A percentile compares a stretch with the other conserved stretches of the same genome.
Conservation (phyloP, 1,140 invertebrate species). For the Procambarus clarkii region DNA sequence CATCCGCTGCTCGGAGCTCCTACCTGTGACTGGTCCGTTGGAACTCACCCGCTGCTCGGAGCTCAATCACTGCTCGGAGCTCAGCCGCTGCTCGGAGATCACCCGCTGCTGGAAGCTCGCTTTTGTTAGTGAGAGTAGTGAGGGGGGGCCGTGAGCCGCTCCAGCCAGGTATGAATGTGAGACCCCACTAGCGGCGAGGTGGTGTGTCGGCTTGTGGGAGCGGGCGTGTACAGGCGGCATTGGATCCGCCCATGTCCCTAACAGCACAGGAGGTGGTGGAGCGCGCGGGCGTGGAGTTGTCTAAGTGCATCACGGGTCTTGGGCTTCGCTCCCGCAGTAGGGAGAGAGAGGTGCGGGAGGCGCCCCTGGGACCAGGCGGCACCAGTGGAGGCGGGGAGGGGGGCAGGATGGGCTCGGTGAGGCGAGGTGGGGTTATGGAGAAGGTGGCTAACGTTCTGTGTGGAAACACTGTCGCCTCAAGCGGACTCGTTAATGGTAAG, state of each 20-base stretch:
- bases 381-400: conserved; percentile 80
- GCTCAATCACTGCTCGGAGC: not conserved
- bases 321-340: conserved; percentile 58
- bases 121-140: not conserved
- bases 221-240: conserved; percentile 27
- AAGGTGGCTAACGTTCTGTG: conserved; percentile 89
- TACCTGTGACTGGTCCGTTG: not conserved
- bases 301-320: conserved; percentile 90
- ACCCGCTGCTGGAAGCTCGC: not conserved
- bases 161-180: not conserved
- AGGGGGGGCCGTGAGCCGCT: not conserved
- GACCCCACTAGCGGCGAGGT: conserved; percentile 4
- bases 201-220: conserved; percentile 18
- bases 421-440: conserved; percentile 84
- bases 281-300: conserved; percentile 89
- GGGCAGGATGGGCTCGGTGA: conserved; percentile 42
- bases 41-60: not conserved
- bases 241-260: conserved; percentile 67
- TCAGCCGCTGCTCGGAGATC: not conserved
- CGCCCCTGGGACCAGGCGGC: conserved; percentile 80
- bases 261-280: conserved; percentile 85
- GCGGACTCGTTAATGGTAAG: conserved; percentile 59
- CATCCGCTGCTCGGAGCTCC: not conserved
- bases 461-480: conserved; percentile 76
- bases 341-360: conserved; percentile 75